Evolutionary conservation across 1,140 invertebrate species (phyloP), one percentile per base, ranked within the genome.

Genomic region (Saccostrea cuccullata): DNA sequence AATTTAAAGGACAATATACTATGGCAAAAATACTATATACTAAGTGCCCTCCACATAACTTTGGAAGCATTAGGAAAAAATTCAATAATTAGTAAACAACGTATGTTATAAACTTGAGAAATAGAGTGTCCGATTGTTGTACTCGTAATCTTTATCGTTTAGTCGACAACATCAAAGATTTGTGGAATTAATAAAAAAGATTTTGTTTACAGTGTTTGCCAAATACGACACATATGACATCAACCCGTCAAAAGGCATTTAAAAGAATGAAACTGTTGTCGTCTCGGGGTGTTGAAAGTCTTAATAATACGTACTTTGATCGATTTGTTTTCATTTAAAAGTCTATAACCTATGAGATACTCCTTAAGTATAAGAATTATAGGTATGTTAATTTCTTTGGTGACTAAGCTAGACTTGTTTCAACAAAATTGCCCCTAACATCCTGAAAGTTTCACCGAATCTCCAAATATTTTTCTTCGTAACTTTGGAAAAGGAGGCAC

Each of bases 181-280:
- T 47, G 47, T 47, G 47, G 47, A 47, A 47, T 36, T 47, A 47
- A 47, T 47, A 47, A 47, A 47, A 6, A 77, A 12, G 30, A 12
- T 30, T 36, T 77, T 77, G 13, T 36, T 36, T 12, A 77, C 30
- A 13, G 23, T 77, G 26, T 77, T 30, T 30, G 26, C 70, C 70
- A 77, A 77, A 30, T 36, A 30, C 30, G 30, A 30, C 2, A 30
- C 13, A 30, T 73, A 13, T 73, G 67, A 26, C 26, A n/a, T n/a
- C n/a, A n/a, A n/a, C n/a, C n/a, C n/a, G n/a, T n/a, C n/a, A 30
- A 77, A 77, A 77, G 58, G 60, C 60, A 23, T 67, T 67, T 20
- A 67, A 67, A 23, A 47, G 47, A 47, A 3, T 47, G 47, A 47
- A 47, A 8, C 9, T 9, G 9, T 47, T 47, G 47, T 47, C 47